phyloP scores from a whole-genome alignment of 92 coral and sea anemone species.

The Porites cylindrica region DNA sequence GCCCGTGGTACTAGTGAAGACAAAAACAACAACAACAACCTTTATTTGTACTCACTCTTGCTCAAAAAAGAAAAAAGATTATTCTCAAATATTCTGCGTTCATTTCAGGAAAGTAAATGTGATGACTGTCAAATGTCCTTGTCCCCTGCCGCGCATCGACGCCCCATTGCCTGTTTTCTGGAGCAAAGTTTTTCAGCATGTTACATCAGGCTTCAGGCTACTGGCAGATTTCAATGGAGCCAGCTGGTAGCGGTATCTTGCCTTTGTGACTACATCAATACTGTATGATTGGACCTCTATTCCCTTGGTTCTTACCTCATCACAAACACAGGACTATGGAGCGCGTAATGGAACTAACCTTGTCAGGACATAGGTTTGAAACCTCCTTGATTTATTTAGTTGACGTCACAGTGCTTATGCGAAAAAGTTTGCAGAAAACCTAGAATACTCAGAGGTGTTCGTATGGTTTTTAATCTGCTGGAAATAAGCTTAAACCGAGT shows the following conservation, averaged over 20 bases:
- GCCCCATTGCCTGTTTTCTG: conserved; percentile 51
- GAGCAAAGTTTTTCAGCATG: conserved; percentile 39
- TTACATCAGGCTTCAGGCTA: conserved; percentile 52
- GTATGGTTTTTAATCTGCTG: neutral
- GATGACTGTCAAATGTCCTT: conserved; percentile 48
- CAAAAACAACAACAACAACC: too few relatives aligned
- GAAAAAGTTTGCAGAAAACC: conserved; percentile 32
- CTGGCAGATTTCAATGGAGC: conserved; percentile 60
- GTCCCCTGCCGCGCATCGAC: conserved; percentile 58
- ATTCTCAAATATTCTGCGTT: conserved; percentile 32
- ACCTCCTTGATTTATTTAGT: conserved; percentile 47
- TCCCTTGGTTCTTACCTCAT: conserved; percentile 42
- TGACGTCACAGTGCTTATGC: conserved; percentile 52
- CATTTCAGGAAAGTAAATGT: conserved; percentile 41
- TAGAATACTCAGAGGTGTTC: conserved; percentile 38
- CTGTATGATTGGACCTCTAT: conserved; percentile 53
- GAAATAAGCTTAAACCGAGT: conserved; percentile 30
- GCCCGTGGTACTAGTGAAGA: conserved; percentile 25
- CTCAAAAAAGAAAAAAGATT: conserved; percentile 27
- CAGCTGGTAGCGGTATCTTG: conserved; percentile 6
- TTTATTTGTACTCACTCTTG: too few relatives aligned
- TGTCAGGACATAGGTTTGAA: conserved; percentile 34
- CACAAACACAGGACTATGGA: conserved; percentile 38
- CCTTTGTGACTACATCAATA: conserved; percentile 35
- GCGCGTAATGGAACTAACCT: conserved; percentile 48